Evolutionary conservation across 2,113 vertebrate species (phyloP).

Genomic region (Neofelis nebulosa): DNA sequence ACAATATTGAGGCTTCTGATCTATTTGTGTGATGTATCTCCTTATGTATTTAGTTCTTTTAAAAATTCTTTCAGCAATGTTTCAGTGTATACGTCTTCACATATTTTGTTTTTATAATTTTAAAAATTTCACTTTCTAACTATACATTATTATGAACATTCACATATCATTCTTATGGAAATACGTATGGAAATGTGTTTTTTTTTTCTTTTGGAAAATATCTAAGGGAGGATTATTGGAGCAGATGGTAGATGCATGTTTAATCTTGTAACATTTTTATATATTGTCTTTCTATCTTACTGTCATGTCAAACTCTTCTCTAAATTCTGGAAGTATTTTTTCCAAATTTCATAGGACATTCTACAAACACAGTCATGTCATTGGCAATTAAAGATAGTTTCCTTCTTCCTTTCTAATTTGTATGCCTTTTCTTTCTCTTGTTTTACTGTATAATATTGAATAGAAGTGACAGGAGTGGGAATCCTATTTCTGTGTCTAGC

Average conservation of each 20-base stretch:
- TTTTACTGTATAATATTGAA: background rate
- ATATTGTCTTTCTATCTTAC: background rate
- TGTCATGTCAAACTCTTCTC: background rate
- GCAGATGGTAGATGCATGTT: background rate
- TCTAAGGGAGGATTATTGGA: background rate
- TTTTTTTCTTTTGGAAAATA: background rate
- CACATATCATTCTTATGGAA: background rate
- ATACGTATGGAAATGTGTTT: background rate
- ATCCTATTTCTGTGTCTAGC: background rate
- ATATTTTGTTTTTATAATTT: background rate
- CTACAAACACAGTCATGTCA: background rate
- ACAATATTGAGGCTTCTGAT: background rate
- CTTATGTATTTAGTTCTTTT: background rate
- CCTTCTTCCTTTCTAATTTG: background rate
- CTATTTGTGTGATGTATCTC: background rate
- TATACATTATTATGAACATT: background rate
- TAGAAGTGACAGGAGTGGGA: background rate
- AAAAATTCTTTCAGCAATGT: background rate
- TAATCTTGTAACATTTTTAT: background rate
- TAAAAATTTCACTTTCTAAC: background rate
- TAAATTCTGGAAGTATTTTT: background rate
- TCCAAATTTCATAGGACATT: background rate
- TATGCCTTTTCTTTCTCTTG: background rate
- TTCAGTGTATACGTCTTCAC: too few relatives aligned
- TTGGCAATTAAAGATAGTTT: background rate